phyloP scores from a whole-genome alignment of 2,888 invertebrate genomes.

The Baronia brevicornis region DNA sequence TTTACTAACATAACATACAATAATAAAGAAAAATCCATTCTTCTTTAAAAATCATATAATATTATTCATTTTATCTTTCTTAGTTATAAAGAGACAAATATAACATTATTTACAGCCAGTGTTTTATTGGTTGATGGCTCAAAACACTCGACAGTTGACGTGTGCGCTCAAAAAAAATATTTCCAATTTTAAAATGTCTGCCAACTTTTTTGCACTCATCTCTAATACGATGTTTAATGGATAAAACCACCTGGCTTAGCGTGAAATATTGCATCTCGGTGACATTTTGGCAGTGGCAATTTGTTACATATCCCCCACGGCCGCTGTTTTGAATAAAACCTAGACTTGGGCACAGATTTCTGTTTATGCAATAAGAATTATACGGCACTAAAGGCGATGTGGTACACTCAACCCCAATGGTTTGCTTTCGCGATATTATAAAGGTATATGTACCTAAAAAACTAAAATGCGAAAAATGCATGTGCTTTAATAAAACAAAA shows the following conservation, averaged over 20 bases:
- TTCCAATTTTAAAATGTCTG: constrained; percentile 31
- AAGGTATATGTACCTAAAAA: not conserved
- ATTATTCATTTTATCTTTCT: too few species aligned
- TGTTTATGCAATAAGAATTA: constrained; percentile 26
- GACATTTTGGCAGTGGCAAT: constrained; percentile 63
- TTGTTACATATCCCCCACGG: constrained; percentile 42
- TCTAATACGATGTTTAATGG: constrained; percentile 57
- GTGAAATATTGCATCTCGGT: constrained; percentile 61
- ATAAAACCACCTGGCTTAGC: constrained; percentile 64
- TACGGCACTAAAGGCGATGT: constrained; percentile 18
- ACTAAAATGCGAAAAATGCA: constrained; percentile 4
- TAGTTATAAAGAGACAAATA: too few species aligned
- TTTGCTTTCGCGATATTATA: not conserved
- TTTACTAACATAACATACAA: too few species aligned
- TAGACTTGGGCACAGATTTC: constrained; percentile 34
- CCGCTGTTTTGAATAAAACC: constrained; percentile 56
- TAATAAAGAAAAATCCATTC: too few species aligned
- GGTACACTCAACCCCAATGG: constrained; percentile 20
- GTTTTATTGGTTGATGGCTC: not conserved
- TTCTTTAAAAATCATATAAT: too few species aligned
- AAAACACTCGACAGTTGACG: constrained; percentile 7
- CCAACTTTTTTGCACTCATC: constrained; percentile 34
- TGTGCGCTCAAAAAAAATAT: constrained; percentile 23
- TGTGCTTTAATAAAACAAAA: constrained; percentile 1
- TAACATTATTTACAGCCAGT: too few species aligned